These are phyloP conservation scores for Mohoua ochrocephala DNA, from an alignment of 2,113 vertebrate species.

Conservation along the genomic window DNA sequence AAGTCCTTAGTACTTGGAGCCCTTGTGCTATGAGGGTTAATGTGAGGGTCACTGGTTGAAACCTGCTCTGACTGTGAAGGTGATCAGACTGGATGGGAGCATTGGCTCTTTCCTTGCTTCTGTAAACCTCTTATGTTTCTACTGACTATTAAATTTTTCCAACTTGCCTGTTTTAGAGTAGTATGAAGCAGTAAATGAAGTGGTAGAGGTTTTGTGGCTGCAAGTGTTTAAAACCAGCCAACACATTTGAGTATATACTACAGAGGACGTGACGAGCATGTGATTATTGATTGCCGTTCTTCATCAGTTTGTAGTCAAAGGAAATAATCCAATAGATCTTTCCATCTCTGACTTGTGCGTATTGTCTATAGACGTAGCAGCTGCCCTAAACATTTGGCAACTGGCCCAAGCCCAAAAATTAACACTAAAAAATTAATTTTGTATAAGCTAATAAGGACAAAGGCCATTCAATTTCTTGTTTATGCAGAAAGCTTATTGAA, in stretches of 20 bases:
- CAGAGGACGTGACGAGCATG: background rate
- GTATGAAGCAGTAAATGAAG: background rate
- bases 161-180: background rate
- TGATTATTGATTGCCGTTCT: constrained; percentile 24
- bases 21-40: background rate
- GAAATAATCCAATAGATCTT: constrained; percentile 33
- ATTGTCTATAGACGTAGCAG: background rate
- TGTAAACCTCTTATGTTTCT: background rate
- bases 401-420: background rate
- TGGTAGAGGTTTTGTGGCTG: background rate
- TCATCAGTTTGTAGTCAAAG: background rate
- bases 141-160: background rate
- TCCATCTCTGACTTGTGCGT: background rate
- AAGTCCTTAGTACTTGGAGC: background rate
- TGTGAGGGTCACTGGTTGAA: background rate
- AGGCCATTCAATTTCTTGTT: constrained; percentile 14
- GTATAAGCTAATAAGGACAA: constrained; percentile 7
- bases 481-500: constrained; percentile 15
- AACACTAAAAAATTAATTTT: constrained; percentile 32
- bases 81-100: background rate
- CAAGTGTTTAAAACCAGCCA: background rate
- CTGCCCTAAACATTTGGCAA: background rate
- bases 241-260: background rate
- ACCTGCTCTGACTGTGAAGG: background rate
- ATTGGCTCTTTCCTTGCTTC: background rate